Evolutionary conservation across 2,113 vertebrate species (phyloP), one percentile per base, ranked within the genome.

Genomic region (Murina feae): DNA sequence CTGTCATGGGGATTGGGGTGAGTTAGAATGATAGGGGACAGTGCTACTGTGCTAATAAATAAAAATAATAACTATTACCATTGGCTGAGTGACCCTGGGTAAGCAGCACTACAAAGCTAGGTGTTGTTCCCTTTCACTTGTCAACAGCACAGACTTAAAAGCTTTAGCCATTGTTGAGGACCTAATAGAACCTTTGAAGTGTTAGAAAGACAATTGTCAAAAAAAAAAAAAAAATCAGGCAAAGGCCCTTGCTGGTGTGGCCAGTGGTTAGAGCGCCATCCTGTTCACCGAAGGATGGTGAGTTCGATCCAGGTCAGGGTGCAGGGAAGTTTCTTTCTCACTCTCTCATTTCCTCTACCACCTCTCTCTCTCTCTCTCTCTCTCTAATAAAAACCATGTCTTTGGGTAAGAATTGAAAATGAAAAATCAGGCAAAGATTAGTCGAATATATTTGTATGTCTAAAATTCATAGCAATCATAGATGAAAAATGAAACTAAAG

Each of bases 121-220:
- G 99, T 99, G 99, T 99, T 99, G 98, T 98, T 99, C 98, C 98
- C 98, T 99, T 99, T 98, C 98, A 98, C 98, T 99, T 99, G 99
- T 99, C 99, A 99, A 98, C 96, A 99, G 98, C 98, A 98, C 98
- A 98, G 98, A 98, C 98, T 99, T 98, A 99, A 99, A 99, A 99
- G 99, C 98, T 98, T 98, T 97, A 44, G 93, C 98, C 98, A 99
- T 99, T 99, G 98, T 99, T 98, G 98, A 93, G 96, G 95, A 98
- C 95, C 98, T 99, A 98, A 98, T 98, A 99, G 98, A 98, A 99
- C 98, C 98, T 99, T 99, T 99, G 98, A 98, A 98, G 98, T 98
- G 98, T 98, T 98, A 98, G 97, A 98, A 97, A 99, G 98, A 98
- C 98, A 99, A 98, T 98, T 99, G 98, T 98, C 98, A 97, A 89